Percentiles rank a stretch among this genome's conserved stretches.
These are phyloP conservation scores for Lanius collurio DNA, from an alignment of 2,113 vertebrate species.

Conservation along the genomic window DNA sequence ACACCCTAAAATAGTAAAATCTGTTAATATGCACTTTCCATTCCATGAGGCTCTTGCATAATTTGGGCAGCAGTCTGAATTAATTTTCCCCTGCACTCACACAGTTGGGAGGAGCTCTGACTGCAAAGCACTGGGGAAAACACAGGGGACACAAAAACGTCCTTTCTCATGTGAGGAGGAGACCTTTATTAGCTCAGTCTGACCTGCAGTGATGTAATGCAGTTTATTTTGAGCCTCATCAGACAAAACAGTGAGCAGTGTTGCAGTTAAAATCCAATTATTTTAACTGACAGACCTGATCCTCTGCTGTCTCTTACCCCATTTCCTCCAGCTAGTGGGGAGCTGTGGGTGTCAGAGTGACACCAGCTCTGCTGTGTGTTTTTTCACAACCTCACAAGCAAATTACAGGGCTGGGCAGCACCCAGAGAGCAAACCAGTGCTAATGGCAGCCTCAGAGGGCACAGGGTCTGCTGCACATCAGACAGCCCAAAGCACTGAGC, in stretches of 20 bases:
- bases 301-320: not conserved
- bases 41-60: slow-evolving; percentile 27
- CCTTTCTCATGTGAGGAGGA: not conserved
- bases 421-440: not conserved
- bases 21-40: slow-evolving; percentile 1
- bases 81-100: slow-evolving; percentile 9
- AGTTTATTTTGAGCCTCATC: slow-evolving; percentile 47
- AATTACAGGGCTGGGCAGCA: not conserved
- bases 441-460: not conserved
- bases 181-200: not conserved
- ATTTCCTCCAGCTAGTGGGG: not conserved
- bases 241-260: slow-evolving; percentile 1
- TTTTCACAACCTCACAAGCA: not conserved
- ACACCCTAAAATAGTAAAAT: slow-evolving; percentile 34
- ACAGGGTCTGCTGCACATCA: not conserved
- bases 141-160: not conserved
- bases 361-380: not conserved
- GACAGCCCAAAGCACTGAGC: not conserved
- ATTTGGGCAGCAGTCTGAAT: slow-evolving; percentile 22
- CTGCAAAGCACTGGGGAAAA: not conserved
- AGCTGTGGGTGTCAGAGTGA: not conserved
- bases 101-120: not conserved
- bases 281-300: slow-evolving; percentile 1
- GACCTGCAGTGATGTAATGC: slow-evolving; percentile 27
- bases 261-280: not conserved